Base-by-base conservation (phyloP, 2,113 vertebrate species). In the Pseudopipra pipra region DNA sequence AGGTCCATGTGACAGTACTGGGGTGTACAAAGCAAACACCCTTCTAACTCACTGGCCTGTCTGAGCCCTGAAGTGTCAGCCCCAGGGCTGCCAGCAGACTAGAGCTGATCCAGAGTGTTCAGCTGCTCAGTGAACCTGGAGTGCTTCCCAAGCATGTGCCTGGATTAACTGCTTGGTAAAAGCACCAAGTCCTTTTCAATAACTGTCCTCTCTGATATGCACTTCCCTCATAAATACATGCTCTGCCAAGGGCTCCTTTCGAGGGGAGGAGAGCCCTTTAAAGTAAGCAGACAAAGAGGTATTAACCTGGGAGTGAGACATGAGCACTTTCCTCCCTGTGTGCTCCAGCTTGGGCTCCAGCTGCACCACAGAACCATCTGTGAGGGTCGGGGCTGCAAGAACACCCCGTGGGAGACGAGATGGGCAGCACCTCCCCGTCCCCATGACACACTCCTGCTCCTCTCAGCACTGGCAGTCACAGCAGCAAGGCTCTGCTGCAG, bases 251-350 rank as follows among this genome's bases (percentile, higher is more conserved):
- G 61, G 37, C 49, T 80, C 62, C 74, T 89, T 93, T 55, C 46
- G 75, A 46, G 37, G 43, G 25, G 41, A 82, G n/a, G 22, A 77
- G 47, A 91, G 13, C 33, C 74, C 68, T 74, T 82, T 14, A 79
- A 89, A 94, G 47, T 5, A 49, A 62, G 43, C 43, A 89, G 28
- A 87, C 1, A 2, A 95, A 37, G 12, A 67, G 35, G 21, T 76
- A 43, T 55, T 71, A 73, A 77, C 51, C 89, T 74, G 0, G 27
- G 43, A 80, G 46, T 0, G 1, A 88, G 75, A 79, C 59, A 58
- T 0, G 0, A 71, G 67, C n/a, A 21, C 25, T 35, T 79, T 65
- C 55, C 46, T 46, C 62, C 61, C 63, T 21, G 6, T 0, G 1
- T 9, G 23, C 90, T 86, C 54, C 78, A 83, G 59, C 65, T 8